Base-by-base conservation (phyloP, 2,888 invertebrate species). In the Exocentrus adspersus region DNA sequence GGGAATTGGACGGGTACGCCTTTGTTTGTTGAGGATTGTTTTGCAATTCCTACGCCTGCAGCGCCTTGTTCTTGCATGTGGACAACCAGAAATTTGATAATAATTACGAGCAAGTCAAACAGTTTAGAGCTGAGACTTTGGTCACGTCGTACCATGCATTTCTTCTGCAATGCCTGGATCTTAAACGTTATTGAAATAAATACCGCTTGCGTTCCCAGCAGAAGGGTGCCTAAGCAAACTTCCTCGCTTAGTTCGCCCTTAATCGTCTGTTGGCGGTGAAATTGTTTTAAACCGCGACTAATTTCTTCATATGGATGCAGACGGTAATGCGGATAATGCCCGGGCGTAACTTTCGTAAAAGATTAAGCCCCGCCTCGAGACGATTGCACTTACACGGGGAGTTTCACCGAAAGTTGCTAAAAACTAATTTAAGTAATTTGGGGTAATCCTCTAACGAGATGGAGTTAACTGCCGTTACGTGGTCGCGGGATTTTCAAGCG, bases 221-320 rank as follows among this genome's bases (percentile, higher is more conserved):
- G n/a, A n/a, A n/a, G n/a, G n/a, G n/a, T n/a, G n/a, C n/a, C 60
- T 61, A 56, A 17, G 60, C 60, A 42, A 52, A 62, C 56, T 24
- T 61, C 24, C 62, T 48, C 64, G 28, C 62, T 50, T 45, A 30
- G 65, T 56, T 50, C 59, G 53, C 54, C 65, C 65, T 60, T 62
- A 68, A 63, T 62, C 60, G 60, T 56, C 62, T 68, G 65, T 62
- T 67, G 54, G 65, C 54, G 46, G 62, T 60, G 58, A 68, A 65
- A 68, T 68, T 68, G 67, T 68, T 68, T 65, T 62, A 63, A 65
- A 62, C 58, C 54, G 56, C 43, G 57, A 30, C 67, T 68, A 68
- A 68, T 68, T 68, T 68, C 67, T 68, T 68, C 65, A 65, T 65
- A 68, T 64, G 65, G 65, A 68, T 68, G 67, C 65, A 63, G 63